Percentiles rank a stretch among this genome's conserved stretches.
These are phyloP conservation scores for Drosophila hydei DNA, from an alignment of 1,140 invertebrate species.

Conservation along the genomic window DNA sequence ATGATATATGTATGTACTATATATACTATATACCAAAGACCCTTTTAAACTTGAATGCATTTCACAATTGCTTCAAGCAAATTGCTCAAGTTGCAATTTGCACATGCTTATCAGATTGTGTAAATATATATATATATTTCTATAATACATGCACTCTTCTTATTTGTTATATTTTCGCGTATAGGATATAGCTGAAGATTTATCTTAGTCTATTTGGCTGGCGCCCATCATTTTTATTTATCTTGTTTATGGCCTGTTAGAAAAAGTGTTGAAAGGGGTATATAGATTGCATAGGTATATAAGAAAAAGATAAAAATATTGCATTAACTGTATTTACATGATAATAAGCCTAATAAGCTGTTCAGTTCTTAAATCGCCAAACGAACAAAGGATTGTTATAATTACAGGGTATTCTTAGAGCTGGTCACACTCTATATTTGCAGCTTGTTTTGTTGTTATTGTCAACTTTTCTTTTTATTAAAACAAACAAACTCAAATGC, in stretches of 20 bases:
- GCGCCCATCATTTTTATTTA: not conserved
- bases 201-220: conserved; percentile 2
- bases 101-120: conserved; percentile 13
- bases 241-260: not conserved
- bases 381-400: no score
- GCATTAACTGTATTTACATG: not conserved
- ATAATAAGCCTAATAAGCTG: no score
- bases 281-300: not conserved
- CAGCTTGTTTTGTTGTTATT: conserved; percentile 3
- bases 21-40: no score
- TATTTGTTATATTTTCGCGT: conserved; percentile 15
- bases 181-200: conserved; percentile 6
- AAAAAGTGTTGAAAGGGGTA: not conserved
- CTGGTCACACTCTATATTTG: not conserved
- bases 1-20: no score
- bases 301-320: not conserved
- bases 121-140: not conserved
- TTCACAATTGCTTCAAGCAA: not conserved
- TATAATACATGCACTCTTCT: not conserved
- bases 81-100: conserved; percentile 23
- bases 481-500: conserved; percentile 23
- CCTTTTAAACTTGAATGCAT: conserved; percentile 12
- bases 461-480: conserved; percentile 27
- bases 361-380: no score
- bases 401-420: conserved; percentile 7